These are phyloP conservation scores for Cynodonichthys magdalenae DNA, from an alignment of 2,797 vertebrate genomes.

Conservation along the genomic window DNA sequence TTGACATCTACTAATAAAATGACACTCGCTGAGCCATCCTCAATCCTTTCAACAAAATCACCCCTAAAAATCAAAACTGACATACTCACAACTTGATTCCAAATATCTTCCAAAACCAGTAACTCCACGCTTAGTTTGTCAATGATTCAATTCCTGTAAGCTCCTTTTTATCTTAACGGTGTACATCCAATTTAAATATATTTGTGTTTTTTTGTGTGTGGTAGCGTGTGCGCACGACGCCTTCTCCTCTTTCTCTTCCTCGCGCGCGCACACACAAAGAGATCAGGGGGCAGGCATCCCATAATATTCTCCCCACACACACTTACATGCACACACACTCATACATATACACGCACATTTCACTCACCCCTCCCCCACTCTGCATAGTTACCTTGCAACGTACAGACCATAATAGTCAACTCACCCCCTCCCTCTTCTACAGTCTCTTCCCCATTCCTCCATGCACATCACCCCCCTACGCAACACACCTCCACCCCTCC, in stretches of 20 bases:
- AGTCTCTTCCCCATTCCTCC: slow-evolving; percentile 84
- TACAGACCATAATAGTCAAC: slow-evolving; percentile 90
- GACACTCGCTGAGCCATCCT: slow-evolving; percentile 8
- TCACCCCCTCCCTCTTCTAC: slow-evolving; percentile 69
- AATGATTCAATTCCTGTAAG: slow-evolving; percentile 47
- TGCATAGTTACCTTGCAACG: slow-evolving; percentile 91
- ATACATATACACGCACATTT: slow-evolving; percentile 61
- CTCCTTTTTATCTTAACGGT: slow-evolving; percentile 31
- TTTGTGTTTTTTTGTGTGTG: slow-evolving; percentile 54
- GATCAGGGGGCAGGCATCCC: slow-evolving; percentile 89
- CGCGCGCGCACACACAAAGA: slow-evolving; percentile 88
- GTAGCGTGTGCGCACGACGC: slow-evolving; percentile 79
- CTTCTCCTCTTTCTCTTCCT: slow-evolving; percentile 79
- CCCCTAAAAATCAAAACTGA: slow-evolving; percentile 22
- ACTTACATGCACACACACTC: slow-evolving; percentile 53
- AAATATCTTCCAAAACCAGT: slow-evolving; percentile 47
- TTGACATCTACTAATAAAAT: slow-evolving; percentile 1
- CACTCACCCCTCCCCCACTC: slow-evolving; percentile 84
- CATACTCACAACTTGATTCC: slow-evolving; percentile 77
- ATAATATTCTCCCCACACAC: slow-evolving; percentile 76
- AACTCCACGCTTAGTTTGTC: slow-evolving; percentile 63
- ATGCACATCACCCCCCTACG: slow-evolving; percentile 64
- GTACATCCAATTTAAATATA: slow-evolving; percentile 55
- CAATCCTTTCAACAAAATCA: slow-evolving; percentile 13
- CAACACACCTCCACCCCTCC: slow-evolving; percentile 62